A percentile compares a stretch with the other conserved stretches of the same genome.
Evolutionary conservation across 2,797 vertebrate genomes (phyloP).

Genomic region (Cyclopterus lumpus): DNA sequence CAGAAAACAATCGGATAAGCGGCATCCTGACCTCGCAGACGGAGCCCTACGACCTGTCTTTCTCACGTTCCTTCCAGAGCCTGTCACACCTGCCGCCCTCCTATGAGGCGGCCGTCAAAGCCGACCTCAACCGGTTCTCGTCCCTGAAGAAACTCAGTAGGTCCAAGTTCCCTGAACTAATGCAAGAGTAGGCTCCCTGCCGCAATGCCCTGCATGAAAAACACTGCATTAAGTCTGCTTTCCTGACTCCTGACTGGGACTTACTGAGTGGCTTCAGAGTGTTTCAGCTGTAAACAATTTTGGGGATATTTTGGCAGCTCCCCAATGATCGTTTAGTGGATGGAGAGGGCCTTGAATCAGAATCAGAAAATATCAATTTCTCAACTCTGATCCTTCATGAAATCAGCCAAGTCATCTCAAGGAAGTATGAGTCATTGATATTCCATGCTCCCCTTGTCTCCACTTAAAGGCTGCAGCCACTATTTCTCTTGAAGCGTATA

Average conservation of each 20-base stretch:
- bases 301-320: slow-evolving; percentile 17
- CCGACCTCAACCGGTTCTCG: slow-evolving; percentile 96
- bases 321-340: slow-evolving; percentile 14
- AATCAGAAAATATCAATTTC: slow-evolving; percentile 28
- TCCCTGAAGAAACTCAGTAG: slow-evolving; percentile 99
- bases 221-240: slow-evolving; percentile 49
- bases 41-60: slow-evolving; percentile 97
- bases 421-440: slow-evolving; percentile 56
- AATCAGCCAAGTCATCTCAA: slow-evolving; percentile 44
- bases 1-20: slow-evolving; percentile 96
- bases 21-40: slow-evolving; percentile 98
- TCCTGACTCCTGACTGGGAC: slow-evolving; percentile 40
- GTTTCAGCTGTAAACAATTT: slow-evolving; percentile 31
- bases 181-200: slow-evolving; percentile 64
- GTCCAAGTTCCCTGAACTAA: slow-evolving; percentile 82
- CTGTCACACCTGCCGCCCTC: slow-evolving; percentile 97
- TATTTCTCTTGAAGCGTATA: slow-evolving; percentile 60
- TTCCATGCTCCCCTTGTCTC: slow-evolving; percentile 54
- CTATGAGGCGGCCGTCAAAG: slow-evolving; percentile 95
- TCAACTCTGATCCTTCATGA: slow-evolving; percentile 40
- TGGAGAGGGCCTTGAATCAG: slow-evolving; percentile 20
- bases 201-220: slow-evolving; percentile 70
- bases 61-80: slow-evolving; percentile 99
- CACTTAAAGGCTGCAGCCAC: slow-evolving; percentile 50
- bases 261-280: slow-evolving; percentile 14